These are phyloP conservation scores for Cherax destructor DNA, from an alignment of 1,140 invertebrate genomes.

Conservation along the genomic window DNA sequence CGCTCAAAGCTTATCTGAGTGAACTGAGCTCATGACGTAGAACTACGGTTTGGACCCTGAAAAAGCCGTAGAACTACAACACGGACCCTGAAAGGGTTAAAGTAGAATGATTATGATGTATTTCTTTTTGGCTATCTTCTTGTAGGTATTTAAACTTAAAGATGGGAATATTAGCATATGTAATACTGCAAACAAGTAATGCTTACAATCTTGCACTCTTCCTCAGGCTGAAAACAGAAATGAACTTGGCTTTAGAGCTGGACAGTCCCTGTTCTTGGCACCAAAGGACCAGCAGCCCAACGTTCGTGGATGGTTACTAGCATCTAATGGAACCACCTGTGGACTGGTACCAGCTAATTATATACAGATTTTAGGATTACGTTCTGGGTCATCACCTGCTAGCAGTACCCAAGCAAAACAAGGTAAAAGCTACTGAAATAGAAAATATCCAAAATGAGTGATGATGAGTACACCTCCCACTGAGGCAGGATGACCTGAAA, in stretches of 20 bases:
- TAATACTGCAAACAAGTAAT: no score
- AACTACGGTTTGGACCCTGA: no score
- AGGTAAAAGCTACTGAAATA: neutral
- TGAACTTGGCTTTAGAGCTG: slow-evolving; percentile 86
- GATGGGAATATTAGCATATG: no score
- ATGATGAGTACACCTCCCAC: no score
- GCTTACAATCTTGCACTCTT: neutral
- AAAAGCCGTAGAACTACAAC: no score
- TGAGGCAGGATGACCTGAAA: no score
- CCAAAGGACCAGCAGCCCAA: slow-evolving; percentile 87
- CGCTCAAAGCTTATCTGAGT: no score
- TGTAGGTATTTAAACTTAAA: neutral
- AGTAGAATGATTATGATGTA: no score
- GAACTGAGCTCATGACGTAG: no score
- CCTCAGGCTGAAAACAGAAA: slow-evolving; percentile 79
- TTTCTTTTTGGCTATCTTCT: no score
- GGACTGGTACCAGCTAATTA: slow-evolving; percentile 79
- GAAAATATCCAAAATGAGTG: no score
- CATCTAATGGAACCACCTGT: slow-evolving; percentile 75
- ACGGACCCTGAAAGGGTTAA: no score
- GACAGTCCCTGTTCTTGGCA: slow-evolving; percentile 87
- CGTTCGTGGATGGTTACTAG: slow-evolving; percentile 61
- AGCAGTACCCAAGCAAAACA: neutral
- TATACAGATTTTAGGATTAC: slow-evolving; percentile 74
- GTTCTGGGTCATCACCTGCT: neutral